Evolutionary conservation across 2,888 invertebrate species (phyloP).

Genomic region (Phortica okadai): DNA sequence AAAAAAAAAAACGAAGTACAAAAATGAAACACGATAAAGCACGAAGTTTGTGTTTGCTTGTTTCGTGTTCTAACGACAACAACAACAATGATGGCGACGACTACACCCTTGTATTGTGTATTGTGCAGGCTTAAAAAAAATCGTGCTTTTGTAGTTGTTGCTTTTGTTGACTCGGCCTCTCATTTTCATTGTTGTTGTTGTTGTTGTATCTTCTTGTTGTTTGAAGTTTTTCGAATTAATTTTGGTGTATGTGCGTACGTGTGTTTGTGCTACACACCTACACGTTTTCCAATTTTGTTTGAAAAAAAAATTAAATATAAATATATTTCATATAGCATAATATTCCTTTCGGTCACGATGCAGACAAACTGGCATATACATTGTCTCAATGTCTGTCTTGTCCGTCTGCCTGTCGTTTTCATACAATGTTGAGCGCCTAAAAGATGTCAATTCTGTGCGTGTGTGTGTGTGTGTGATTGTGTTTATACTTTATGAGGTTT

Average conservation of each 20-base stretch:
- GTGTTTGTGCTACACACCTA: background rate
- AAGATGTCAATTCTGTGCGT: background rate
- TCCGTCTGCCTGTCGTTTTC: background rate
- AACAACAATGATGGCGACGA: constrained; percentile 31
- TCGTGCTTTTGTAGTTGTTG: constrained; percentile 14
- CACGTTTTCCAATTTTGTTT: constrained; percentile 29
- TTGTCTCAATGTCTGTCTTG: background rate
- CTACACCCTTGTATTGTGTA: constrained; percentile 43
- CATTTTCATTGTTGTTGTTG: background rate
- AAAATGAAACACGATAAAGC: background rate
- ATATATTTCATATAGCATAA: constrained; percentile 13
- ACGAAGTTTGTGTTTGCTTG: constrained; percentile 9
- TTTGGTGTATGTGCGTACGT: background rate
- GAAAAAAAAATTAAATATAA: background rate
- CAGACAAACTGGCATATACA: background rate
- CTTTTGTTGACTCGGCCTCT: background rate
- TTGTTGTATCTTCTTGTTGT: background rate
- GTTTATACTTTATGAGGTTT: background rate
- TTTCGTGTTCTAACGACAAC: background rate
- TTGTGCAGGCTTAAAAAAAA: background rate
- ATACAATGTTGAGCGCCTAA: too few species aligned
- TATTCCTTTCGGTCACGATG: background rate
- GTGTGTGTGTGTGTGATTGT: background rate
- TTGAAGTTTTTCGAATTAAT: background rate
- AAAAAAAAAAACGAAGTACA: background rate